phyloP scores from a whole-genome alignment of 2,888 invertebrate species.

The Pimpla rufipes region DNA sequence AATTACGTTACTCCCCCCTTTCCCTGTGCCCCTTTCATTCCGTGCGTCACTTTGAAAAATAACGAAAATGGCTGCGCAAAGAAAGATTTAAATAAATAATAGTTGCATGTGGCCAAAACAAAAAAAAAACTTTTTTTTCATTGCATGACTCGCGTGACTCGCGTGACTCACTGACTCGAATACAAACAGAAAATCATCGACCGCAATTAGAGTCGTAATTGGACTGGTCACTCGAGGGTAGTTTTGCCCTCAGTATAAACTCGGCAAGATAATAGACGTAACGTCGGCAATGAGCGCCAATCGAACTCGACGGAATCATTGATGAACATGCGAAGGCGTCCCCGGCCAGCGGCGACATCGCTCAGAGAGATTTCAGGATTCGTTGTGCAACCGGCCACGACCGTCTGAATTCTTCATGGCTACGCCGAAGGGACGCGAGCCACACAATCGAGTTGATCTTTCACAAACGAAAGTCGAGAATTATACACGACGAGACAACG shows the following conservation, averaged over 20 bases:
- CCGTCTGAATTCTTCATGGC: slow-evolving; percentile 58
- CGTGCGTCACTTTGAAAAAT: too few species aligned
- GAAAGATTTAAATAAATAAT: too few species aligned
- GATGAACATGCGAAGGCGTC: slow-evolving; percentile 38
- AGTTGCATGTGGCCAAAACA: too few species aligned
- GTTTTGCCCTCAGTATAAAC: not conserved
- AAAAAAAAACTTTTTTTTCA: too few species aligned
- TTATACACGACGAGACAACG: not conserved
- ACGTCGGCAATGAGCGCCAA: slow-evolving; percentile 3
- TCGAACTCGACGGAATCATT: slow-evolving; percentile 59
- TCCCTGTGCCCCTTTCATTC: too few species aligned
- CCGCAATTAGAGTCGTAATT: not conserved
- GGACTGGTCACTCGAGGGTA: not conserved
- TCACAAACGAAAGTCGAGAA: slow-evolving; percentile 21
- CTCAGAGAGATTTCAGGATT: slow-evolving; percentile 53
- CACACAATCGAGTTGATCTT: slow-evolving; percentile 44
- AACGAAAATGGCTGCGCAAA: too few species aligned
- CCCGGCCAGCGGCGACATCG: not conserved
- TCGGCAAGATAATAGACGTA: not conserved
- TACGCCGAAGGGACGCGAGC: slow-evolving; percentile 25
- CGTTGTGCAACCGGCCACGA: slow-evolving; percentile 8
- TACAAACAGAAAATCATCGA: not conserved
- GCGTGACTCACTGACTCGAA: not conserved
- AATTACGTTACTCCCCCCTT: too few species aligned
- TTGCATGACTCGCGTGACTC: too few species aligned